phyloP scores from a whole-genome alignment of 2,113 vertebrate genomes.

The Nansenia antarctica region DNA sequence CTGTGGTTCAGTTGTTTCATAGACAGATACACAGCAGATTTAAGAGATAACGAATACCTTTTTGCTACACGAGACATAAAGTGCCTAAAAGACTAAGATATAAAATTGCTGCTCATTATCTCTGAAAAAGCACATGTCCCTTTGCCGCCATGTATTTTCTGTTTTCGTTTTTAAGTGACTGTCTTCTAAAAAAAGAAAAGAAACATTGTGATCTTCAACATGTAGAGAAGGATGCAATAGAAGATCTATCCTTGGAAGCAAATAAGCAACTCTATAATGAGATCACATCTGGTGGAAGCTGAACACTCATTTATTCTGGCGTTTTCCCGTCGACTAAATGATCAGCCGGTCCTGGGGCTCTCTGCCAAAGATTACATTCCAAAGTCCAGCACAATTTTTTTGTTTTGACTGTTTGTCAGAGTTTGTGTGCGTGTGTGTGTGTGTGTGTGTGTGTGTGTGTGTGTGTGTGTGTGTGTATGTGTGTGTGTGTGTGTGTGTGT shows the following conservation, averaged over 20 bases:
- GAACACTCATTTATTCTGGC: neutral
- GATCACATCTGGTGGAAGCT: neutral
- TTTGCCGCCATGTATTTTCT: neutral
- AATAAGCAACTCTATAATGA: neutral
- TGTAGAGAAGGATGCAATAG: neutral
- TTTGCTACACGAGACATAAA: too few relatives aligned
- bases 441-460: neutral
- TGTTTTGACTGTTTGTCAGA: neutral
- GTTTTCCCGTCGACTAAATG: neutral
- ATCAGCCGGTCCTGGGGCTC: neutral
- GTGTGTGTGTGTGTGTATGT: conserved; percentile 9
- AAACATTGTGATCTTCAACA: conserved; percentile 6
- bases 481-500: neutral
- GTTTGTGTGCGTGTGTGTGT: neutral
- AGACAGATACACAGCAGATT: neutral
- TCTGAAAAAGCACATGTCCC: neutral
- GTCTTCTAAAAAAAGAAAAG: neutral
- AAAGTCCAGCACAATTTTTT: conserved; percentile 1
- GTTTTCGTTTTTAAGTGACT: neutral
- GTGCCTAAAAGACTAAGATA: neutral
- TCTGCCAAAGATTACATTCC: conserved; percentile 3
- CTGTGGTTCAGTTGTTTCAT: neutral
- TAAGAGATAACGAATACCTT: neutral
- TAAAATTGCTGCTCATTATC: neutral
- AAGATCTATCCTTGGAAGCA: neutral